Base-by-base conservation (phyloP, 2,888 invertebrate genomes). In the Pediacus dermestoides region DNA sequence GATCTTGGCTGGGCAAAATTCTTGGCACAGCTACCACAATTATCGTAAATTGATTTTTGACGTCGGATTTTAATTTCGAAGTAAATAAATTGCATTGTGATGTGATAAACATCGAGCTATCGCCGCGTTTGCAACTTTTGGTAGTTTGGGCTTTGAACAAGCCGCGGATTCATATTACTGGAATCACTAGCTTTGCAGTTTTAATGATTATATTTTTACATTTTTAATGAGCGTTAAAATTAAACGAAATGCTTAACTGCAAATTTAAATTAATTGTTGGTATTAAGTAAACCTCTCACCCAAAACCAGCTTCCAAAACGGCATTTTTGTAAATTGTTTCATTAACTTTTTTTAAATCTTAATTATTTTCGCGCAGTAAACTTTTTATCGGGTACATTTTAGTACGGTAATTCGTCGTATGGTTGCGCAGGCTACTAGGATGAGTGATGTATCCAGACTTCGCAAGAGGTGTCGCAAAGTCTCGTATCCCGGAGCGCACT, bases 11-110 rank as follows among this genome's bases (percentile, higher is more conserved):
- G 32, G 16, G 44, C 41, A 48, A 52, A 53, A 53, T 54, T 58
- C 53, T 45, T 43, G 41, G 53, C n/a, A 48, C 50, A 52, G 42
- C 48, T 42, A 50, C 53, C 45, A 55, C 61, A 62, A 62, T 63
- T 62, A 63, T 57, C 61, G 55, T 61, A 62, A 63, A 63, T 63
- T 64, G 64, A 63, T 63, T 63, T 64, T 62, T 46, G 55, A 54
- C 58, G 55, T 59, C 48, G 52, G 55, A 57, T 60, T 61, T 63
- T 61, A 60, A 63, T 63, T 63, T 60, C 53, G 52, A 48, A 49
- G 51, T 46, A 55, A 58, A 58, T 57, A 60, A 58, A 60, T 58
- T 55, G 52, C 52, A 40, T 47, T 39, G 43, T 37, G 33, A 41
- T 44, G 50, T 47, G 56, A 56, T 54, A 53, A 50, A 49, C 46